phyloP scores from a whole-genome alignment of 2,113 vertebrate species.

The Daboia siamensis region DNA sequence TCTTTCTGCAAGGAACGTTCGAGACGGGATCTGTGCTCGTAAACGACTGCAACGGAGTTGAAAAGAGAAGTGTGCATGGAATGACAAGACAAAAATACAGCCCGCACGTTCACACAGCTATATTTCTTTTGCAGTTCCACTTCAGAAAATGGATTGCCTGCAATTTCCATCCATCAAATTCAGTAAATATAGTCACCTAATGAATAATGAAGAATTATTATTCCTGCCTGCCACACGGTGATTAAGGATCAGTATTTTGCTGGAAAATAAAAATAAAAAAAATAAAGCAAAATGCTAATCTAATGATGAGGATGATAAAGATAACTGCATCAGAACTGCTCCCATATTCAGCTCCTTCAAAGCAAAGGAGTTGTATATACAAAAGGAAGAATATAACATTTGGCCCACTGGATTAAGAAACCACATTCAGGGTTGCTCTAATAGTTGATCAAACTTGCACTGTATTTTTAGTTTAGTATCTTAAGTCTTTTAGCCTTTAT shows the following conservation, averaged over 20 bases:
- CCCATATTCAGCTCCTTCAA: background rate
- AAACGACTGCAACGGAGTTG: conserved; percentile 62
- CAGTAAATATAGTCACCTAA: background rate
- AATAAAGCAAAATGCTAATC: background rate
- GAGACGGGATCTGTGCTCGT: conserved; percentile 71
- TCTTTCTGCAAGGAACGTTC: conserved; percentile 74
- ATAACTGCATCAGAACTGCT: background rate
- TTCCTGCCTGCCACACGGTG: background rate
- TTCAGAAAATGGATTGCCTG: background rate
- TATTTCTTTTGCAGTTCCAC: background rate
- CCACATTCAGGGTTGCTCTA: background rate
- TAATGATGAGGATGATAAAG: background rate
- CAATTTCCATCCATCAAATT: background rate
- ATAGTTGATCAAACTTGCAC: background rate
- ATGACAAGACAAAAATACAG: background rate
- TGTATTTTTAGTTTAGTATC: background rate
- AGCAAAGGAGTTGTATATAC: background rate
- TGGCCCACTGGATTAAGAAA: background rate
- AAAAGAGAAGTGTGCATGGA: background rate
- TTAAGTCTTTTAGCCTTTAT: background rate
- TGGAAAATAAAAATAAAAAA: too few species aligned
- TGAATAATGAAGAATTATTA: background rate
- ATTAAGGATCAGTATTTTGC: background rate
- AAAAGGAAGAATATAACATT: background rate
- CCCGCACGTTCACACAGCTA: fast-evolving